These are phyloP conservation scores for Haplotaxodon microlepis DNA, from an alignment of 2,113 vertebrate species.

Conservation along the genomic window DNA sequence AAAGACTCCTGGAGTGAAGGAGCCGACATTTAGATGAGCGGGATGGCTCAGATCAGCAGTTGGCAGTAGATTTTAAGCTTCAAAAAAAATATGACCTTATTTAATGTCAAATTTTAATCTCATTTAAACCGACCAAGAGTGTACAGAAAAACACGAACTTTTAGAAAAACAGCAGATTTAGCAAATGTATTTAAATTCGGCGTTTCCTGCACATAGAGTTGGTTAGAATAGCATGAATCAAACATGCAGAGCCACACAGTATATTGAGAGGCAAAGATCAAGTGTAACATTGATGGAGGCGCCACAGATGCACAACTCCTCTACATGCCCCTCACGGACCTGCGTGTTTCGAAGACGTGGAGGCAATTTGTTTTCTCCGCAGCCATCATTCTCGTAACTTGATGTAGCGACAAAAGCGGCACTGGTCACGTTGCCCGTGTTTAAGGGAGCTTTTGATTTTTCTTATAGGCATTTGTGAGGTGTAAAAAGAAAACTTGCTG, in stretches of 20 bases:
- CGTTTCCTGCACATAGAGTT: not conserved
- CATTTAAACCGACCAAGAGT: not conserved
- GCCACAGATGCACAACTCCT: not conserved
- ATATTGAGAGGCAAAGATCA: slow-evolving; percentile 14
- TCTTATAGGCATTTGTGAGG: slow-evolving; percentile 47
- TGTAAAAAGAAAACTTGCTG: slow-evolving; percentile 56
- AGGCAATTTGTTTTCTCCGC: slow-evolving; percentile 8
- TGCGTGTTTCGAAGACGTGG: not conserved
- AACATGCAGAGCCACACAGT: not conserved
- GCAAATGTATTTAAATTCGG: not conserved
- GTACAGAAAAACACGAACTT: not conserved
- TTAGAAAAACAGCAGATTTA: not conserved
- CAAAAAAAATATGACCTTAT: not conserved
- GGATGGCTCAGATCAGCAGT: not conserved
- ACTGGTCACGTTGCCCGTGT: slow-evolving; percentile 16
- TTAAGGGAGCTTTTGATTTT: slow-evolving; percentile 59
- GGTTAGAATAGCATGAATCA: not conserved
- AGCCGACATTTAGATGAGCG: not conserved
- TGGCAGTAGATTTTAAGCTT: not conserved
- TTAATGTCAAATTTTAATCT: not conserved
- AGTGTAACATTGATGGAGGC: slow-evolving; percentile 7
- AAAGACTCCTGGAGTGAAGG: not conserved
- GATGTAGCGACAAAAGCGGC: slow-evolving; percentile 29
- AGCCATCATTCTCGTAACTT: not conserved
- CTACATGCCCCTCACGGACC: not conserved